Conservation (phyloP, 1,140 invertebrate genomes). For the Lethocerus indicus region DNA sequence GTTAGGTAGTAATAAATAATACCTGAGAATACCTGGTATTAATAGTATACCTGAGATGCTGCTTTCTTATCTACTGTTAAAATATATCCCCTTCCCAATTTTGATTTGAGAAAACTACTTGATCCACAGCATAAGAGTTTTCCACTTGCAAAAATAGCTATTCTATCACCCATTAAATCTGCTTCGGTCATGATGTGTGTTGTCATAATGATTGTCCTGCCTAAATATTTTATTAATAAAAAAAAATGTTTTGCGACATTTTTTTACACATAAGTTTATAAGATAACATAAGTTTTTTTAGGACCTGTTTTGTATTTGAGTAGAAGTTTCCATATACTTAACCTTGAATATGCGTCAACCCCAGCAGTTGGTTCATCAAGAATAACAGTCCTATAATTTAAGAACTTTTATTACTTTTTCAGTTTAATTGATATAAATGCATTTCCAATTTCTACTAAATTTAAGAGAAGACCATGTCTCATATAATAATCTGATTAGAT, state of each 20-base stretch:
- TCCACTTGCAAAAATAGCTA: slow-evolving; percentile 47
- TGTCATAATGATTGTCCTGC: slow-evolving; percentile 45
- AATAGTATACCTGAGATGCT: too few relatives aligned
- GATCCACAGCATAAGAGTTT: slow-evolving; percentile 41
- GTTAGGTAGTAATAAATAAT: neutral
- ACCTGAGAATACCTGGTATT: neutral
- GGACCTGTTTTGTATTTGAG: slow-evolving; percentile 25
- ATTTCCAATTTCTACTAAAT: too few relatives aligned
- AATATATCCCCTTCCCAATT: slow-evolving; percentile 18
- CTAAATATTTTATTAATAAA: too few relatives aligned
- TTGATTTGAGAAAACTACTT: slow-evolving; percentile 40
- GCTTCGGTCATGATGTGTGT: slow-evolving; percentile 40
- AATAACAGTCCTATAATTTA: slow-evolving; percentile 34
- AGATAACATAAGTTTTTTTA: neutral
- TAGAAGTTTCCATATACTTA: slow-evolving; percentile 40
- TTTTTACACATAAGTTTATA: too few relatives aligned
- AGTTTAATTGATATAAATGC: neutral
- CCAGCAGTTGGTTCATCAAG: slow-evolving; percentile 47
- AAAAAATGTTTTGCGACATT: too few relatives aligned
- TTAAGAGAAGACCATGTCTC: too few relatives aligned
- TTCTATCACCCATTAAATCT: slow-evolving; percentile 44
- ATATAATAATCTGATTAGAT: too few relatives aligned
- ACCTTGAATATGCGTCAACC: slow-evolving; percentile 36
- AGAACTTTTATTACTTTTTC: neutral
- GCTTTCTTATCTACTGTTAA: slow-evolving; percentile 13